These are phyloP conservation scores for Scaptomyza hsui DNA, from an alignment of 1,140 invertebrate genomes.

Conservation along the genomic window DNA sequence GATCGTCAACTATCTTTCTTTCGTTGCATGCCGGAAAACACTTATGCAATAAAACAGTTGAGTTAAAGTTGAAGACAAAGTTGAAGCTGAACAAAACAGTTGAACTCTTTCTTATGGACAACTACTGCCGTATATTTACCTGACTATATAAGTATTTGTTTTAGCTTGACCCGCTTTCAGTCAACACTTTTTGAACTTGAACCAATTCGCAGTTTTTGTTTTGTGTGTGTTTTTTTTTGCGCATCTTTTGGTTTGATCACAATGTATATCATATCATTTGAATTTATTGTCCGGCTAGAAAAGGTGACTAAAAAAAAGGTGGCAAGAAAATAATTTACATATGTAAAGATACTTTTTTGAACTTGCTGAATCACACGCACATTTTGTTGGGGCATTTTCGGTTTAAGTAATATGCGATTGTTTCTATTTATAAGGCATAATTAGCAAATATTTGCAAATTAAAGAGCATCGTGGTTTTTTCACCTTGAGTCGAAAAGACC, in stretches of 20 bases:
- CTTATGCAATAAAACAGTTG: conserved; percentile 34
- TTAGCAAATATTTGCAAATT: conserved; percentile 81
- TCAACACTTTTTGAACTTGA: conserved; percentile 68
- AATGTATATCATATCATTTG: conserved; percentile 26
- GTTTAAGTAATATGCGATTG: conserved; percentile 10
- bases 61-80: neutral
- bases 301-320: conserved; percentile 23
- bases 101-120: conserved; percentile 54
- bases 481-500: conserved; percentile 55
- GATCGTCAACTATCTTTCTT: neutral
- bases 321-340: conserved; percentile 72
- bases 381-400: conserved; percentile 22
- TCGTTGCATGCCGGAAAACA: conserved; percentile 29
- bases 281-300: conserved; percentile 47
- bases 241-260: conserved; percentile 34
- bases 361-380: conserved; percentile 28
- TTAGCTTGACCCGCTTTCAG: conserved; percentile 63
- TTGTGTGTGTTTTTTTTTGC: conserved; percentile 35
- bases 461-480: conserved; percentile 35
- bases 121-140: neutral
- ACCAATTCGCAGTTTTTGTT: conserved; percentile 60
- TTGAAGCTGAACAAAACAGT: conserved; percentile 52
- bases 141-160: neutral
- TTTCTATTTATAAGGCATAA: conserved; percentile 43
- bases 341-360: conserved; percentile 38